Base-by-base conservation (phyloP, 2,888 invertebrate species). In the Homarus gammarus region DNA sequence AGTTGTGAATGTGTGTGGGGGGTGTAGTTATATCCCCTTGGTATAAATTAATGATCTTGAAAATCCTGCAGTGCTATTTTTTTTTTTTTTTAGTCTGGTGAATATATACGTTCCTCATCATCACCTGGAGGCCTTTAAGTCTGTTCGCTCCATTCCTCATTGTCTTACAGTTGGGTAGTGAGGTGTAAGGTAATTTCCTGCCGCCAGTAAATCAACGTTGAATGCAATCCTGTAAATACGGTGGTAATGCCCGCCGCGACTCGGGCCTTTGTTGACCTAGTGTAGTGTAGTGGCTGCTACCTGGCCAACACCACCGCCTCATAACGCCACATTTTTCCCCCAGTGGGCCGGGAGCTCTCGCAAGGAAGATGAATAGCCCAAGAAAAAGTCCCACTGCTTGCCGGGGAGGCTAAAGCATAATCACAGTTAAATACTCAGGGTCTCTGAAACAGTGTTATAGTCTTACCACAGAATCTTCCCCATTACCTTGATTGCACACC, bases 401-500 rank as follows among this genome's bases (percentile, higher is more conserved):
- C 64, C 49, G 79, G 38, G 3, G 31, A 40, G n/a, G 64, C 3
- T 40, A 64, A 27, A 61, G 79, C 61, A 79, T 79, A 79, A 79
- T 79, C 79, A 61, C 64, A 64, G 79, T 64, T 79, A 79, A 79
- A 79, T 40, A 79, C 61, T 79, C 64, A n/a, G 27, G 61, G n/a
- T n/a, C n/a, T 79, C 79, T 79, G 64, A 64, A 64, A 61, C 38
- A 38, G 44, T 40, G 64, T 61, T 79, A 79, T 79, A 61, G 64
- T 64, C 79, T 44, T 56, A n/a, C 68, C 82, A 27, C 82, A 44
- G 40, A 82, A 68, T 82, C 82, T 70, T 68, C 18, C 83, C 83
- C 83, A 83, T 83, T 83, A 83, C 56, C 72, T 51, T 83, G 83
- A 83, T 83, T 83, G 83, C 72, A 70, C 72, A 27, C 83, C 38